Evolutionary conservation across 2,888 invertebrate genomes (phyloP).

Genomic region (Terebella lapidaria): DNA sequence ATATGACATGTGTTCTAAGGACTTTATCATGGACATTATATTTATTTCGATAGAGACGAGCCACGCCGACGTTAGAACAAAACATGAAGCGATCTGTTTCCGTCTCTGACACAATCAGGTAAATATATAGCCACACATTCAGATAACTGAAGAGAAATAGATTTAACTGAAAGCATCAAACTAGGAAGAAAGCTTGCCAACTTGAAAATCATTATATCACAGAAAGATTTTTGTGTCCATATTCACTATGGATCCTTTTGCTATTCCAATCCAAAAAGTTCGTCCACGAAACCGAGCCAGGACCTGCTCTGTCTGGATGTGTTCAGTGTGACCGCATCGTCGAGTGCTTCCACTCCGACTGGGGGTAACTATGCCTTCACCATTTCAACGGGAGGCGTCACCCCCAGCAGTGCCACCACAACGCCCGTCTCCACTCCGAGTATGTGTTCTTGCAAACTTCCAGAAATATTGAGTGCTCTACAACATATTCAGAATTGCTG

Average conservation of each 20-base stretch:
- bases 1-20: not conserved
- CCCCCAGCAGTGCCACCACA: slow-evolving; percentile 15
- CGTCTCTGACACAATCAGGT: slow-evolving; percentile 67
- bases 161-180: no score
- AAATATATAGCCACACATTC: no score
- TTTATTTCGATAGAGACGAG: slow-evolving; percentile 40
- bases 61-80: slow-evolving; percentile 42
- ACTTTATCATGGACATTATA: no score
- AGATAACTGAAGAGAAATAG: no score
- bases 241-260: no score
- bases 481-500: no score
- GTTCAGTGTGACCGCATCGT: slow-evolving; percentile 63
- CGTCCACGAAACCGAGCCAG: slow-evolving; percentile 62
- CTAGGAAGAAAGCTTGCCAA: no score
- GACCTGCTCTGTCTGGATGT: slow-evolving; percentile 75
- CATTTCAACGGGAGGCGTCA: slow-evolving; percentile 51
- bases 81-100: slow-evolving; percentile 63
- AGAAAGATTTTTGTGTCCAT: no score
- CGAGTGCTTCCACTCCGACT: slow-evolving; percentile 73
- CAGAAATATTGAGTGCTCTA: no score
- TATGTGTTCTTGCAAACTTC: not conserved
- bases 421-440: slow-evolving; percentile 7
- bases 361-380: slow-evolving; percentile 62
- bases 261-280: no score
- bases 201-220: no score